phyloP scores from a whole-genome alignment of 1,140 invertebrate species.

The Caenorhabditis elegans region WBcel235 BX284602.5:8501501-8502000 shows the following conservation, averaged over 20 bases:
- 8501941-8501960: too few species aligned
- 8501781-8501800: background rate
- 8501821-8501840: too few species aligned
- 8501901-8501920: too few species aligned
- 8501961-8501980: too few species aligned
- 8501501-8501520: conserved; percentile 4
- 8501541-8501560: conserved; percentile 1
- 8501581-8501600: conserved; percentile 4
- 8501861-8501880: too few species aligned
- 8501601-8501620: conserved; percentile 14
- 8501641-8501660: background rate
- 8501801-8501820: too few species aligned
- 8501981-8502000: too few species aligned
- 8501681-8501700: background rate
- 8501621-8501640: background rate
- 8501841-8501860: too few species aligned
- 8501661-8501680: conserved; percentile 7
- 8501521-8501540: background rate
- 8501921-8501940: too few species aligned
- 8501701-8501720: conserved; percentile 2
- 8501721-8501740: conserved; percentile 4
- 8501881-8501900: too few species aligned
- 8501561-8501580: background rate
- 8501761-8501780: background rate
- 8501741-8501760: background rate